Conservation (phyloP, 2,888 invertebrate genomes). For the Podotricha telesiphe region DNA sequence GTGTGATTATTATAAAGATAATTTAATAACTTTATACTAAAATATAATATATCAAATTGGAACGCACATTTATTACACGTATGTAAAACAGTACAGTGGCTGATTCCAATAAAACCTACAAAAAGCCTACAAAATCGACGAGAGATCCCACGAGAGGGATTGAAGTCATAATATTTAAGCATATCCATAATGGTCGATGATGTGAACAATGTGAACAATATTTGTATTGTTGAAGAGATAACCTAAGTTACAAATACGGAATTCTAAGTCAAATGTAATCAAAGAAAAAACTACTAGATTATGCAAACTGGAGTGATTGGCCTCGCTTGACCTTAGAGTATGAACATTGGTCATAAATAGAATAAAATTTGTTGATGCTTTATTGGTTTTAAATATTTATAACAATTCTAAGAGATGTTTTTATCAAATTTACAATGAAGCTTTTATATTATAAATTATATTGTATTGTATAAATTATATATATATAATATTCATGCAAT, state of each 20-base stretch:
- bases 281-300: conserved; percentile 19
- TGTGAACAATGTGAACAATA: background rate
- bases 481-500: no score
- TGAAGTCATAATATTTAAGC: no score
- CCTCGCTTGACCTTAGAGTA: conserved; percentile 12
- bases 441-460: background rate
- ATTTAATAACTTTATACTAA: no score
- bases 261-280: conserved; percentile 1
- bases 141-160: no score
- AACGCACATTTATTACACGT: no score
- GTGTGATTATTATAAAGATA: no score
- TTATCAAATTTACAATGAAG: background rate
- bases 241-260: background rate
- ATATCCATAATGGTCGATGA: background rate
- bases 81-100: no score
- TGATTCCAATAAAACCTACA: no score
- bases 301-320: conserved; percentile 19
- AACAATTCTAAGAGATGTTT: background rate
- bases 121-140: no score
- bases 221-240: background rate
- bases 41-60: no score
- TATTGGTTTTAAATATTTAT: conserved; percentile 13
- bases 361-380: conserved; percentile 14
- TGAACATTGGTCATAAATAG: conserved; percentile 2
- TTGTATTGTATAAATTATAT: no score